phyloP scores from a whole-genome alignment of 92 coral and sea anemone genomes.

The Zoanthus solanderi region DNA sequence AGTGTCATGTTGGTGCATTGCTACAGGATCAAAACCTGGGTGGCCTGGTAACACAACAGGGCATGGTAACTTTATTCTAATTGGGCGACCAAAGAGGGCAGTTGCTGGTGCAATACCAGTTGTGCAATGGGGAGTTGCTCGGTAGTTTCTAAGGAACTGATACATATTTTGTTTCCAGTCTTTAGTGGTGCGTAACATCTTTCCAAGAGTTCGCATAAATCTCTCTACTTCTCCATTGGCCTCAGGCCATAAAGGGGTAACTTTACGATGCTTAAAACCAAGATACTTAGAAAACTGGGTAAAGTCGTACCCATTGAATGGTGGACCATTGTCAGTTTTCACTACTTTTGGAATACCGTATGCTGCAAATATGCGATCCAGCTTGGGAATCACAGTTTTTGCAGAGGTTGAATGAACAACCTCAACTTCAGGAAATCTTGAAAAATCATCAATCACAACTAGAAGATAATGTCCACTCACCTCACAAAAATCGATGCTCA shows the following conservation, averaged over 20 bases:
- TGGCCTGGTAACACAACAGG: background rate
- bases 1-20: background rate
- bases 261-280: constrained; percentile 51
- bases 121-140: constrained; percentile 52
- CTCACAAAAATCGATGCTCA: constrained; percentile 23
- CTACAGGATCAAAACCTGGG: background rate
- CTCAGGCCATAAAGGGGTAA: constrained; percentile 5
- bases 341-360: constrained; percentile 53
- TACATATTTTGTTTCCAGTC: background rate
- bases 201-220: background rate
- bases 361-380: background rate
- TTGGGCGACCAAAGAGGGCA: constrained; percentile 48
- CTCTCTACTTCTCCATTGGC: background rate
- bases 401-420: constrained; percentile 51
- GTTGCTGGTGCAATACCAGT: constrained; percentile 53
- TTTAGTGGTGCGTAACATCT: background rate
- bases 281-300: constrained; percentile 47
- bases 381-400: constrained; percentile 41
- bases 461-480: background rate
- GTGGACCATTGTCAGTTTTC: background rate
- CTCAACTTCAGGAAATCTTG: constrained; percentile 59
- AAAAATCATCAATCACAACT: constrained; percentile 55
- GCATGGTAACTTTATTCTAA: constrained; percentile 1
- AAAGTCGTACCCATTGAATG: constrained; percentile 34
- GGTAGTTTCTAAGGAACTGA: constrained; percentile 46